Base-by-base conservation (phyloP, 1,140 invertebrate species). In the Odontomachus brunneus region DNA sequence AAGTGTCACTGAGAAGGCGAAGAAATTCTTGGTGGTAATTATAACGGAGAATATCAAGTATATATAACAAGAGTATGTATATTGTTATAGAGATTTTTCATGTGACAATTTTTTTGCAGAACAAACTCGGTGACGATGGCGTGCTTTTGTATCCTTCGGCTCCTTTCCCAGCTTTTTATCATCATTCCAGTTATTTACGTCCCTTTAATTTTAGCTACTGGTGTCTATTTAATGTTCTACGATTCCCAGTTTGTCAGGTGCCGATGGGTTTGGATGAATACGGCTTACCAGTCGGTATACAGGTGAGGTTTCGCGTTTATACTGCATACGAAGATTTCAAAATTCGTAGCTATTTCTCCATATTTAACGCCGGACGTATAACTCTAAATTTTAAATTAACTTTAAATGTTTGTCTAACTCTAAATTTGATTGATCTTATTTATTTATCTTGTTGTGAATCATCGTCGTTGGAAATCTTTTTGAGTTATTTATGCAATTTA, bases 181-280 rank as follows among this genome's bases (percentile, higher is more conserved):
- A 99, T 94, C 97, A 97, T 91, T 95, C 97, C 62, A 95, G 97
- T 49, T 95, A 98, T 84, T 94, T 98, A 2, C 96, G 97, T 69
- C 97, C 97, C 1, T 97, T 96, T 90, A 99, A 99, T 94, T 99
- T 98, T 93, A 95, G 96, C 9, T 98, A 99, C 92, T 98, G 97
- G 93, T 97, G 96, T 33, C 94, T 99, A 53, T 98, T 99, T 92
- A 99, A 99, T 94, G 96, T 96, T 9, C 92, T 99, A 0, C 96
- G 96, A 44, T 93, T 99, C 17, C 98, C 98, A 9, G 96, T 96
- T 0, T 98, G 97, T 0, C 98, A 99, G 95, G 95, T 97, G 82
- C 94, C 94, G 48, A 71, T 94, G 60, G 93, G 93, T 29, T 74
- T 94, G 44, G 90, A 92, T 69, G 75, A 90, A 33, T 80, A 92